A percentile compares a stretch with the other conserved stretches of the same genome.
phyloP scores from a whole-genome alignment of 2,888 invertebrate genomes.

The Drosophila mimica region DNA sequence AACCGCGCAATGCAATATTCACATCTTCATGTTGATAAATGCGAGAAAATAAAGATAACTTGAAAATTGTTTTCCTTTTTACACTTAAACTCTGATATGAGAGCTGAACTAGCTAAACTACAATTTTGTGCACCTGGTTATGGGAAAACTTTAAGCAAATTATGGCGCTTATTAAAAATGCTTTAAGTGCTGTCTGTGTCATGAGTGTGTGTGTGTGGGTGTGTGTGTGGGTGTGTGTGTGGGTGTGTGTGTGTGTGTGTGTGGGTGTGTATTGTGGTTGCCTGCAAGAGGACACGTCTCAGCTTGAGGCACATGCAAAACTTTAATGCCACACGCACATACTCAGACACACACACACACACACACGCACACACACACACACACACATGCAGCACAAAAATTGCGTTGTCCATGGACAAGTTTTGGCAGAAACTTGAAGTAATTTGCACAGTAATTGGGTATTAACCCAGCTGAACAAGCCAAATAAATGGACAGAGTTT shows the following conservation, averaged over 20 bases:
- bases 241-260: slow-evolving; percentile 3
- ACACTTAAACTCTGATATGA: slow-evolving; percentile 14
- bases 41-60: slow-evolving; percentile 49
- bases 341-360: background rate
- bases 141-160: slow-evolving; percentile 77
- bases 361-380: slow-evolving; percentile 16
- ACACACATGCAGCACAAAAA: slow-evolving; percentile 16
- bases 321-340: slow-evolving; percentile 58
- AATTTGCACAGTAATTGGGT: slow-evolving; percentile 85
- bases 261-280: slow-evolving; percentile 11
- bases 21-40: slow-evolving; percentile 17
- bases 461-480: slow-evolving; percentile 82
- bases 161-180: slow-evolving; percentile 78
- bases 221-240: background rate
- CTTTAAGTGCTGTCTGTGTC: slow-evolving; percentile 60
- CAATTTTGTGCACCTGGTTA: slow-evolving; percentile 60
- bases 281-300: slow-evolving; percentile 47
- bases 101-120: slow-evolving; percentile 34
- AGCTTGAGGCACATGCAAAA: slow-evolving; percentile 60
- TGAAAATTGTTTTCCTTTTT: slow-evolving; percentile 53
- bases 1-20: slow-evolving; percentile 35
- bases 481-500: slow-evolving; percentile 74
- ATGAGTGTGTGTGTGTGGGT: background rate
- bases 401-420: slow-evolving; percentile 49
- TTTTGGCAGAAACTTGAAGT: slow-evolving; percentile 73